phyloP scores from a whole-genome alignment of 2,113 vertebrate species.

The Nanorana parkeri region DNA sequence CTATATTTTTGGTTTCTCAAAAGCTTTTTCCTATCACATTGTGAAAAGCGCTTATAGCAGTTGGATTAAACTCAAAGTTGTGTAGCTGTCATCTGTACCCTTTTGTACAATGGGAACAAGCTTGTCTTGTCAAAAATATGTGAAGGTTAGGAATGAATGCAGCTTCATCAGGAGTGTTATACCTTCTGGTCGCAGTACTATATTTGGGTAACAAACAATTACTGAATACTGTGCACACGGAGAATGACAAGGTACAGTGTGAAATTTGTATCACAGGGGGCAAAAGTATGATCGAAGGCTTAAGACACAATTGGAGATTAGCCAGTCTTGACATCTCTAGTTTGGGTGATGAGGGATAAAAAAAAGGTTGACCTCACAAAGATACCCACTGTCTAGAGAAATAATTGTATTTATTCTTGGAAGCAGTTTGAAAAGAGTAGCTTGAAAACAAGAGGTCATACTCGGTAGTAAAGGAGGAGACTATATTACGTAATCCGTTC shows the following conservation, averaged over 20 bases:
- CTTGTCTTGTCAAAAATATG: slow-evolving; percentile 28
- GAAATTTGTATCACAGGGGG: slow-evolving; percentile 53
- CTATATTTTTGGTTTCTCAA: not conserved
- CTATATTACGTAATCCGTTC: slow-evolving; percentile 42
- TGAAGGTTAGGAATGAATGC: slow-evolving; percentile 36
- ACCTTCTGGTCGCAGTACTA: slow-evolving; percentile 27
- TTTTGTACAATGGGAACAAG: slow-evolving; percentile 32
- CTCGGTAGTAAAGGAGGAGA: not conserved
- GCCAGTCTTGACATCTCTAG: slow-evolving; percentile 49
- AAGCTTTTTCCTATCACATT: not conserved
- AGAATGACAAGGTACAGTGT: slow-evolving; percentile 44
- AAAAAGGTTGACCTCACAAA: slow-evolving; percentile 36
- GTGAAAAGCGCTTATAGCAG: not conserved
- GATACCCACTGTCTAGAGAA: slow-evolving; percentile 27
- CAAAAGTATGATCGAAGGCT: slow-evolving; percentile 49
- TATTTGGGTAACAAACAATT: slow-evolving; percentile 52
- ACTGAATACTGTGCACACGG: slow-evolving; percentile 34
- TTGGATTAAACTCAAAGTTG: not conserved
- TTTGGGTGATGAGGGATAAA: slow-evolving; percentile 9
- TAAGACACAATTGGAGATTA: slow-evolving; percentile 52
- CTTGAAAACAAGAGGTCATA: slow-evolving; percentile 45
- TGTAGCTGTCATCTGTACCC: not conserved
- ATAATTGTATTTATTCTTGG: slow-evolving; percentile 40
- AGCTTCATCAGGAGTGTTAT: slow-evolving; percentile 31
- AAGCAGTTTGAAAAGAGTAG: slow-evolving; percentile 47